Base-by-base conservation (phyloP, 2,797 vertebrate species). In the Coreius guichenoti region DNA sequence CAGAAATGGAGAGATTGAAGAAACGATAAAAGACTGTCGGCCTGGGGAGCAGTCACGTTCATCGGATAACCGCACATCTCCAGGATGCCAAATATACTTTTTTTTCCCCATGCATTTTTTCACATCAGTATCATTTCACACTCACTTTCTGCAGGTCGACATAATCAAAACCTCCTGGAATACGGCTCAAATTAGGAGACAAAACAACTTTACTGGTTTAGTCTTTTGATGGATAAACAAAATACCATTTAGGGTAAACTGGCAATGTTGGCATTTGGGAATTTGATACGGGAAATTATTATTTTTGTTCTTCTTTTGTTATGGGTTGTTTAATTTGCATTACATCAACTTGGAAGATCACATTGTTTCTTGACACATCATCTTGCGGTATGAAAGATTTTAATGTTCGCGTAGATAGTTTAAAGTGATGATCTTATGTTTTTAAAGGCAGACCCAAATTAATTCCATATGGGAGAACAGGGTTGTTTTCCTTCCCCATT, bases 21-120 rank as follows among this genome's bases (percentile, higher is more conserved):
- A 81, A 89, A 84, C 51, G 80, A 91, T 86, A 89, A 85, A 87
- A 75, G 79, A 56, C 69, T 78, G 45, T 12, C 74, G 54, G 58
- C 68, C 73, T 23, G 80, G 23, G 63, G 67, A 84, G 54, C 63
- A 81, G 79, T 82, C 63, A 29, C 86, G 82, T 77, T 68, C 73
- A 76, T 86, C 49, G 43, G 73, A 82, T 87, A 84, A 83, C 79
- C 61, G 65, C 83, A 86, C 83, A 80, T 69, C 80, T 88, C 63
- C 13, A 13, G 73, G 21, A 36, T 88, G 54, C 58, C 70, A 36
- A 68, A 77, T 77, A 47, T 70, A 39, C 39, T 29, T 13, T 49
- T 26, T 56, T 77, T 82, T 33, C 21, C 72, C 16, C 56, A 70
- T 54, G n/a, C 33, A 5, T 45, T 54, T 63, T 73, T 87, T 68